Percentiles rank a stretch among this genome's conserved stretches.
Evolutionary conservation across 2,113 vertebrate genomes (phyloP).

Genomic region (Gavialis gangeticus): DNA sequence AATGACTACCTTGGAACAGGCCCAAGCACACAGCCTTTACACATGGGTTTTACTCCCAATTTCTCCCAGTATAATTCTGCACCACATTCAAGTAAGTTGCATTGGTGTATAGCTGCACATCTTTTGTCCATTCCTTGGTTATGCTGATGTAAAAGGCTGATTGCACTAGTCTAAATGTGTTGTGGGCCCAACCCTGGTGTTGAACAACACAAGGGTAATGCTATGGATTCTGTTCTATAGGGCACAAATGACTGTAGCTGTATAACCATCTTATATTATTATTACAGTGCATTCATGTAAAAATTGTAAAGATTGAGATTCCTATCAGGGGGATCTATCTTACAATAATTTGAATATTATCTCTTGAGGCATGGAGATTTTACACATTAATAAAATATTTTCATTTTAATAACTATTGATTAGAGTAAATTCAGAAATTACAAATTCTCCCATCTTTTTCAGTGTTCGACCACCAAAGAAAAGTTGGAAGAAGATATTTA

Average conservation of each 20-base stretch:
- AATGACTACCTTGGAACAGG: no score
- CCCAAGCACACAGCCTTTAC: no score
- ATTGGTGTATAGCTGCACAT: no score
- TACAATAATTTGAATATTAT: accelerated
- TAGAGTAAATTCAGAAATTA: not conserved
- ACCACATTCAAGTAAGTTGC: no score
- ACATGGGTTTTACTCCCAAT: no score
- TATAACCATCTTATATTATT: accelerated
- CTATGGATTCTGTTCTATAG: not conserved
- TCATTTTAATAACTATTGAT: not conserved
- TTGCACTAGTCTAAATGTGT: no score
- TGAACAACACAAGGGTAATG: not conserved
- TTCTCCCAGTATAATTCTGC: no score
- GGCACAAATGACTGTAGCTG: not conserved
- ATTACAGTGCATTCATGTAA: not conserved
- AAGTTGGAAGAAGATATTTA: slow-evolving; percentile 99
- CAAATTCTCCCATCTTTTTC: slow-evolving; percentile 9
- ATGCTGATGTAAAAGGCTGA: no score
- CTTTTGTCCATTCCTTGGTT: no score
- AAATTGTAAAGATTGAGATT: not conserved
- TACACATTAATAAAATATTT: not conserved
- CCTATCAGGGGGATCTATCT: accelerated
- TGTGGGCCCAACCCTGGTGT: not conserved
- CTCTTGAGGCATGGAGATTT: not conserved
- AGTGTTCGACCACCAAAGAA: slow-evolving; percentile 98